Conservation (phyloP, 1,140 invertebrate species). For the Drosophila ohnishii region DNA sequence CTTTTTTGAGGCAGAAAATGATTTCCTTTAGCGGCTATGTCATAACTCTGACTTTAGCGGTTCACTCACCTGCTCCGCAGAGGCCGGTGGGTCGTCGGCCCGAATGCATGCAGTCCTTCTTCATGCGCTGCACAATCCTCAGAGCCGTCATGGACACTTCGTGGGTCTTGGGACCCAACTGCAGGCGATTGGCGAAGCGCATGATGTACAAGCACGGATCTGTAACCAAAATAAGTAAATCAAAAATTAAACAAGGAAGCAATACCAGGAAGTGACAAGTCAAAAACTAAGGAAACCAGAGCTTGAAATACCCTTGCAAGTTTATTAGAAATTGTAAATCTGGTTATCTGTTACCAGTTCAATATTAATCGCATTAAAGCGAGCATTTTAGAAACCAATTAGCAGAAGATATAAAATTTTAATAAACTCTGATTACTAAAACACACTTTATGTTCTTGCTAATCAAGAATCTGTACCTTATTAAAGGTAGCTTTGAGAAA, state of each 20-base stretch:
- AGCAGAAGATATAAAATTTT: background rate
- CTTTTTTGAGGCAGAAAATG: conserved; percentile 84
- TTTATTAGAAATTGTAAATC: background rate
- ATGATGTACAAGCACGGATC: conserved; percentile 98
- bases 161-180: conserved; percentile 96
- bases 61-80: conserved; percentile 93
- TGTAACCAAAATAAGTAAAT: conserved; percentile 81
- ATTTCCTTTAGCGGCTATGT: conserved; percentile 3
- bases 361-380: conserved; percentile 12
- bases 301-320: conserved; percentile 7
- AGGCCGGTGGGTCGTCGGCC: conserved; percentile 97
- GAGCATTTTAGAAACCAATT: conserved; percentile 8
- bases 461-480: background rate
- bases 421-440: background rate
- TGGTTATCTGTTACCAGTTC: background rate
- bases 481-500: background rate
- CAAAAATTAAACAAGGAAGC: conserved; percentile 33
- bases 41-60: background rate
- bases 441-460: background rate
- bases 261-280: background rate
- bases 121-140: conserved; percentile 97
- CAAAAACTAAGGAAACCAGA: background rate
- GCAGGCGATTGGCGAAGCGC: conserved; percentile 96
- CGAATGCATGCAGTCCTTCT: conserved; percentile 98
- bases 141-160: conserved; percentile 97